Percentiles rank a stretch among this genome's conserved stretches.
These are phyloP conservation scores for Apodemia hepburni DNA, from an alignment of 2,888 invertebrate species.

Conservation along the genomic window DNA sequence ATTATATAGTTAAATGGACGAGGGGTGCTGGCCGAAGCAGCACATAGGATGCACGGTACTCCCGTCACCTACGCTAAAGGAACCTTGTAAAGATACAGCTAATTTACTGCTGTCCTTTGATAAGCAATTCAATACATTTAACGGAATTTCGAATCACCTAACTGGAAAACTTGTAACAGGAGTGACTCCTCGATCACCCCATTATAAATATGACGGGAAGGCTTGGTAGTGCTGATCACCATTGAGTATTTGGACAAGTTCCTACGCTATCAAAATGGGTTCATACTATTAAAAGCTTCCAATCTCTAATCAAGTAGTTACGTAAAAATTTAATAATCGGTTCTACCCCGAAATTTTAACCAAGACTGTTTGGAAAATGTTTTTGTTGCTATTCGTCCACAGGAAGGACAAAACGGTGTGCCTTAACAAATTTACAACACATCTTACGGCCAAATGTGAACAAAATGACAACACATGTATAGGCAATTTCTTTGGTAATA, in stretches of 20 bases:
- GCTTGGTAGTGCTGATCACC: constrained; percentile 19
- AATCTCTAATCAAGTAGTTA: constrained; percentile 7
- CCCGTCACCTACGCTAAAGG: too few species aligned
- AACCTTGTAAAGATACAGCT: too few species aligned
- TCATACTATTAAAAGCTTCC: constrained; percentile 27
- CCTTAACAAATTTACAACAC: constrained; percentile 23
- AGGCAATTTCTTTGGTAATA: too few species aligned
- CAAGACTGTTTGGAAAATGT: constrained; percentile 27
- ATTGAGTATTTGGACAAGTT: constrained; percentile 20
- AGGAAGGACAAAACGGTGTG: constrained; percentile 24
- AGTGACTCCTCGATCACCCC: too few species aligned
- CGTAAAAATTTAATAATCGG: constrained; percentile 16
- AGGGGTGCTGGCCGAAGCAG: too few species aligned
- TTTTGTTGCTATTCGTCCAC: constrained; percentile 29
- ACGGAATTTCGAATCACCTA: too few species aligned
- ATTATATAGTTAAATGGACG: too few species aligned
- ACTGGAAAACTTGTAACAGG: too few species aligned
- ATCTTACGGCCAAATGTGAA: constrained; percentile 25
- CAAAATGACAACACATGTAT: constrained; percentile 21
- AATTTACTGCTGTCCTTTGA: too few species aligned
- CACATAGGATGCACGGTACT: too few species aligned
- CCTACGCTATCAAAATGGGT: constrained; percentile 29
- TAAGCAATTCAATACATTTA: too few species aligned
- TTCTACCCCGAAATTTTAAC: constrained; percentile 22
- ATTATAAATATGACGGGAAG: constrained; percentile 26